Evolutionary conservation across 1,140 invertebrate genomes (phyloP).

Genomic region (Neodiprion virginianus): DNA sequence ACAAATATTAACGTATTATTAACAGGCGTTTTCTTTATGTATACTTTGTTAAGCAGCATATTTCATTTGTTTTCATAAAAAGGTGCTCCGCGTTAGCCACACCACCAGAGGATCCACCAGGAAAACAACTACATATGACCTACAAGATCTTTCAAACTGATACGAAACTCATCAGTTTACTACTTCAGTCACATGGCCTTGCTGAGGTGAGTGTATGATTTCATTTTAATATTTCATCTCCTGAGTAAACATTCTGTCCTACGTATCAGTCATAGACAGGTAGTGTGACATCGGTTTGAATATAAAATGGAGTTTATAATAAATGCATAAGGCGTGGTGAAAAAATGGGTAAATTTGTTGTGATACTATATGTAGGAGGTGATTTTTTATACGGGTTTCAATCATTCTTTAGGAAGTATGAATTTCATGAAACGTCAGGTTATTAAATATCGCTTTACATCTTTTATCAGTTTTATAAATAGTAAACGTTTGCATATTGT

Average conservation of each 20-base stretch:
- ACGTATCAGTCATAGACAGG: too few relatives aligned
- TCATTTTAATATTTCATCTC: background rate
- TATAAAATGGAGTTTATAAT: too few relatives aligned
- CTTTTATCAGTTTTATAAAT: background rate
- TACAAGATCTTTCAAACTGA: conserved; percentile 84
- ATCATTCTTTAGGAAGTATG: conserved; percentile 8
- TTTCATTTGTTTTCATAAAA: too few relatives aligned
- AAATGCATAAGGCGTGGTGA: too few relatives aligned
- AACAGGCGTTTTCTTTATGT: too few relatives aligned
- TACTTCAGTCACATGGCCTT: conserved; percentile 78
- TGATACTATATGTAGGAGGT: background rate
- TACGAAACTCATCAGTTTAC: conserved; percentile 76
- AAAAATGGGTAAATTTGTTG: too few relatives aligned
- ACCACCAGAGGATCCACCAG: conserved; percentile 65
- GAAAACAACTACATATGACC: conserved; percentile 75
- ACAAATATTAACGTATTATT: too few relatives aligned
- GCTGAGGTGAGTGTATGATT: conserved; percentile 66
- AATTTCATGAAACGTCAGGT: conserved; percentile 5
- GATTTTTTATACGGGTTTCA: background rate
- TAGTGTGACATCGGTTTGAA: too few relatives aligned
- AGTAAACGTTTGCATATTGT: too few relatives aligned
- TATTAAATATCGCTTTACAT: conserved; percentile 1
- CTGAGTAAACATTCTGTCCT: background rate
- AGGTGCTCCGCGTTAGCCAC: conserved; percentile 58
- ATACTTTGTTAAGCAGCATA: too few relatives aligned